phyloP scores from a whole-genome alignment of 2,888 invertebrate species.

The Drosophila ochracea region DNA sequence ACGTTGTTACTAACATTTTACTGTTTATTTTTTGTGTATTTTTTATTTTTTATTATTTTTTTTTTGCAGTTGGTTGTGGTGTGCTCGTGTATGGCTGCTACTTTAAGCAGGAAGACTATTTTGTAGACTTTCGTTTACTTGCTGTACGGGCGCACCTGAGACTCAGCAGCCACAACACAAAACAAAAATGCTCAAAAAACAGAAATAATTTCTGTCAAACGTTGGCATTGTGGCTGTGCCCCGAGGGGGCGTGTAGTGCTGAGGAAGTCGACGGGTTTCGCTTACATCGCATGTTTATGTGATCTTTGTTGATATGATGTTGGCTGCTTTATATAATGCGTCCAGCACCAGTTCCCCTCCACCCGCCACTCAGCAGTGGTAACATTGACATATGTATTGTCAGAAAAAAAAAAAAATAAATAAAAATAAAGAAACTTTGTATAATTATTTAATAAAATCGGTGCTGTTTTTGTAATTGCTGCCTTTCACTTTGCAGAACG shows the following conservation, averaged over 20 bases:
- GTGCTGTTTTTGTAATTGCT: constrained; percentile 14
- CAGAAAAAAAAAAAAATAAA: constrained; percentile 4
- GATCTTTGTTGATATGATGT: constrained; percentile 57
- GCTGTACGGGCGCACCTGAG: constrained; percentile 60
- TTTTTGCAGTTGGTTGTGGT: constrained; percentile 1
- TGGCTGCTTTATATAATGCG: constrained; percentile 64
- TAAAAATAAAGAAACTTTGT: constrained; percentile 29
- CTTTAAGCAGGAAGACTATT: constrained; percentile 72
- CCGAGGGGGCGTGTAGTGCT: constrained; percentile 4
- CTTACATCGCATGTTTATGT: constrained; percentile 58
- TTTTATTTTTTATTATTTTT: no score
- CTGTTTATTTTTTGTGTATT: constrained; percentile 13
- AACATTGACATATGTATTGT: constrained; percentile 72
- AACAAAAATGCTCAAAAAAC: constrained; percentile 14
- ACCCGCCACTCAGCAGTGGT: constrained; percentile 24
- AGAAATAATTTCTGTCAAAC: constrained; percentile 64
- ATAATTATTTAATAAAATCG: constrained; percentile 72
- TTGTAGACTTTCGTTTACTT: constrained; percentile 50
- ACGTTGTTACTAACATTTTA: constrained; percentile 18
- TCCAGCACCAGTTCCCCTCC: constrained; percentile 29
- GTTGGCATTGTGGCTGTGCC: constrained; percentile 42
- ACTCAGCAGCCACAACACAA: constrained; percentile 12
- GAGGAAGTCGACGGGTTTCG: constrained; percentile 43
- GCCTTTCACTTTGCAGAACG: constrained; percentile 69
- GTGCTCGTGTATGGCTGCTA: constrained; percentile 19